phyloP scores from a whole-genome alignment of 2,113 vertebrate species.

The Rhinolophus ferrumequinum region DNA sequence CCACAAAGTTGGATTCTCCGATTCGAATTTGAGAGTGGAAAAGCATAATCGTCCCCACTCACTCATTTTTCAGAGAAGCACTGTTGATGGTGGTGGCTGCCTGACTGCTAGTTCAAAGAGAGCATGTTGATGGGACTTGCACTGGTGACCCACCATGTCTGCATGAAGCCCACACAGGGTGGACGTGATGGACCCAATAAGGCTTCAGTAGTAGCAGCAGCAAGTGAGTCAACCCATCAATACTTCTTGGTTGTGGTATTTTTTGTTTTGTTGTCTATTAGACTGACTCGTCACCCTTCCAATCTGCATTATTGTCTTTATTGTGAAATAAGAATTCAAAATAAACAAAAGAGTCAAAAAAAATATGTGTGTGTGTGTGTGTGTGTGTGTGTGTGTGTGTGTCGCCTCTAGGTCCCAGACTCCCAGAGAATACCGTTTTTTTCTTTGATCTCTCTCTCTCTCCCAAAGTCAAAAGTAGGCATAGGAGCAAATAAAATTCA shows the following conservation, averaged over 20 bases:
- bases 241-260: not conserved
- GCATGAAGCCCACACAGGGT: not conserved
- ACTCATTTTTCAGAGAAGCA: not conserved
- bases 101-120: not conserved
- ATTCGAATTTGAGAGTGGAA: not conserved
- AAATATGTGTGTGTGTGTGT: too few species aligned
- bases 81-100: not conserved
- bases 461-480: not conserved
- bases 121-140: fast-evolving
- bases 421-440: not conserved
- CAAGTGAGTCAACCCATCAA: not conserved
- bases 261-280: not conserved
- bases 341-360: not conserved
- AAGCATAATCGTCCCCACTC: not conserved
- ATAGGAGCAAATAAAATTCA: not conserved
- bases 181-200: fast-evolving
- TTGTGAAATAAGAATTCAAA: not conserved
- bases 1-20: not conserved
- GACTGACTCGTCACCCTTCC: not conserved
- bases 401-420: not conserved
- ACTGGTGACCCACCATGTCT: not conserved
- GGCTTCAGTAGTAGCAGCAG: not conserved
- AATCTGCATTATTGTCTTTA: not conserved
- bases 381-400: not conserved
- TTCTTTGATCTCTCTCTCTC: not conserved